Evolutionary conservation across 64 coral and sea anemone species (phyloP).

Genomic region (Montipora cactus): DNA sequence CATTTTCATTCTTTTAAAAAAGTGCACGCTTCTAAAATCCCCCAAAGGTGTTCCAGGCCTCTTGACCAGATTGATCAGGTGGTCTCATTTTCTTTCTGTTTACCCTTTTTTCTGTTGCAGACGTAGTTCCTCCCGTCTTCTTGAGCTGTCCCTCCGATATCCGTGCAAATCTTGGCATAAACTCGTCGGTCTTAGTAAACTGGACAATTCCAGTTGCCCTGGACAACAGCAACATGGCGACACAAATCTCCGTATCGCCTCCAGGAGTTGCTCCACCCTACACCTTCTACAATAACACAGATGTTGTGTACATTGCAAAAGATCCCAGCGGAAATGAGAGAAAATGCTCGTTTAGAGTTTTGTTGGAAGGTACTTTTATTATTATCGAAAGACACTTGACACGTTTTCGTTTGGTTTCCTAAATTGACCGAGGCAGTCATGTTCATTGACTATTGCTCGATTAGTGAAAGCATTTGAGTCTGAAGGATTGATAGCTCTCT

Average conservation of each 20-base stretch:
- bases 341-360: conserved; percentile 70
- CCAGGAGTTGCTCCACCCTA: conserved; percentile 46
- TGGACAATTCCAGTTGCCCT: conserved; percentile 58
- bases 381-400: background rate
- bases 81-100: background rate
- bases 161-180: conserved; percentile 9
- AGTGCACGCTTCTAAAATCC: background rate
- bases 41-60: background rate
- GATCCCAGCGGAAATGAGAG: conserved; percentile 63
- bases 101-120: conserved; percentile 3
- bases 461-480: no score
- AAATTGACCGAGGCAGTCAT: background rate
- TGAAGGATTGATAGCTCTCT: background rate
- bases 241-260: conserved; percentile 20
- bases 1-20: background rate
- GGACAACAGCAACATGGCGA: conserved; percentile 46
- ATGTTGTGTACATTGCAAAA: conserved; percentile 60
- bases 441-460: background rate
- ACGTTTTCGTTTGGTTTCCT: background rate
- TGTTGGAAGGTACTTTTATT: conserved; percentile 51
- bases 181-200: conserved; percentile 56
- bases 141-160: conserved; percentile 73
- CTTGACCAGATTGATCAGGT: background rate
- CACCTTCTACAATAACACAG: background rate
- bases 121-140: conserved; percentile 61